Base-by-base conservation (phyloP, 2,797 vertebrate genomes). In the Tarsius wallacei region DNA sequence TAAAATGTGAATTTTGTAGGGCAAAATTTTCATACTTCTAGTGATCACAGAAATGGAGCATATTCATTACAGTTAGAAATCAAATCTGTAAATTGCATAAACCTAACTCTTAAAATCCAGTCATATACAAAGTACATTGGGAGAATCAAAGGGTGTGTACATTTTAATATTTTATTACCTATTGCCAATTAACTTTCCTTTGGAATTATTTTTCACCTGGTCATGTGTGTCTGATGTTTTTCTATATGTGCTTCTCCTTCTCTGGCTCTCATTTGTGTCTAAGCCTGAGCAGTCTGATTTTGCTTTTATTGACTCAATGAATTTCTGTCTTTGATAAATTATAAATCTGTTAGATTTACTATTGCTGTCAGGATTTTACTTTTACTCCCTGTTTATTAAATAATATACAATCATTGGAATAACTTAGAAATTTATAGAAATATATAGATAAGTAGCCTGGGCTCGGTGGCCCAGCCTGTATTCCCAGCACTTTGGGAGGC, bases 1-100 rank as follows among this genome's bases (percentile, higher is more conserved):
- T 76, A 95, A 74, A 93, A 81, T 95, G 33, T 88, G 71, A 93
- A 59, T 57, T 88, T 94, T 76, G 57, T 89, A 70, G 74, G 49
- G 15, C 36, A 77, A 17, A 91, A 47, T 88, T 87, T 85, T 53
- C 24, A n/a, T 89, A 78, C 16, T 77, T 82, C 51, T 8, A 73
- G 31, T 77, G 19, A 36, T 87, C 17, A 36, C 15, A 55, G 42
- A 49, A 83, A 22, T 87, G 31, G 70, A 24, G 6, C 5, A 4
- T 36, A 49, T 49, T 90, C 15, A 84, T 91, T 70, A 47, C 2
- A 74, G 7, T 83, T 93, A 87, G 81, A 90, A 93, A 47, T 76
- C 28, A 93, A 55, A 82, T 87, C 36, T 68, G 19, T 93, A 83
- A 66, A 71, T 76, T 90, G 71, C 51, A 70, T 36, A 80, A 77